phyloP scores from a whole-genome alignment of 2,888 invertebrate species.

The Tipula helvola region DNA sequence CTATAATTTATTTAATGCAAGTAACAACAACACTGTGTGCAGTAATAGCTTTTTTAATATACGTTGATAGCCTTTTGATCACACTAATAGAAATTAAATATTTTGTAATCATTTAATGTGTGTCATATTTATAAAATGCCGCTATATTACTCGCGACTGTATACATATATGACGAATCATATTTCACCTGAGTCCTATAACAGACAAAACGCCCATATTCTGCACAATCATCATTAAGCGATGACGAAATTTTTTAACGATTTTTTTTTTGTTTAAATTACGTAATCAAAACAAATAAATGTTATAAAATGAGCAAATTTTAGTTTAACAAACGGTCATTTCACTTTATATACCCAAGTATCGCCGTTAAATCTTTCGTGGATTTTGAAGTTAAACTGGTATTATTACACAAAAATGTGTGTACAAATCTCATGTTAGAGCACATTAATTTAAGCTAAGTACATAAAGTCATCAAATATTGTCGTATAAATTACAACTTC shows the following conservation, averaged over 20 bases:
- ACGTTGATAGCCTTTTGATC: background rate
- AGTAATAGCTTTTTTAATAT: background rate
- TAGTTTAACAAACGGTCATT: background rate
- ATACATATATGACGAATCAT: background rate
- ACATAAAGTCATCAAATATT: background rate
- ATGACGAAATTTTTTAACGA: background rate
- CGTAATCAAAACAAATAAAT: background rate
- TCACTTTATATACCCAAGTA: background rate
- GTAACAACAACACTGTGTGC: background rate
- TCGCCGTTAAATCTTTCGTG: background rate
- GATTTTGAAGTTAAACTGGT: no score
- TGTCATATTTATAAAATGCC: background rate
- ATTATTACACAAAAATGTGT: background rate
- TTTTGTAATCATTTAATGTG: background rate
- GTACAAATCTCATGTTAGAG: background rate
- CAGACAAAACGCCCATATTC: background rate
- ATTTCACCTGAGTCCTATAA: background rate
- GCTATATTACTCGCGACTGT: background rate
- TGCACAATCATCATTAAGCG: background rate
- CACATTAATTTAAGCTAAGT: background rate
- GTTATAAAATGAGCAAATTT: background rate
- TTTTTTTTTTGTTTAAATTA: background rate
- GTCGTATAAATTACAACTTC: background rate
- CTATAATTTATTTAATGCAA: background rate
- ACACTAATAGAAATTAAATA: background rate